phyloP scores from a whole-genome alignment of 2,888 invertebrate genomes.

The Cheilosia scutellata region DNA sequence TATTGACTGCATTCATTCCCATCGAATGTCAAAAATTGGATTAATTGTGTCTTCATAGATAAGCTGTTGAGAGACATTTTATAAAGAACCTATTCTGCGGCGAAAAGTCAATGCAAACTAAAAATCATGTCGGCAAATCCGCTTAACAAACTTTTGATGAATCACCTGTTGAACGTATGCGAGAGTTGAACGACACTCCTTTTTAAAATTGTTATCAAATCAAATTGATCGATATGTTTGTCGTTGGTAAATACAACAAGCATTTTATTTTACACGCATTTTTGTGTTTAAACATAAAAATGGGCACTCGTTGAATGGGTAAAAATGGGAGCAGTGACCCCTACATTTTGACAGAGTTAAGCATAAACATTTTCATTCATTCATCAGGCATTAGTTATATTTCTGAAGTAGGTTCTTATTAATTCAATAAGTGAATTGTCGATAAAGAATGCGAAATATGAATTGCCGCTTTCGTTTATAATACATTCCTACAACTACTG shows the following conservation, averaged over 20 bases:
- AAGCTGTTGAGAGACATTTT: background rate
- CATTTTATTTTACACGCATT: conserved; percentile 4
- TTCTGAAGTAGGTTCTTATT: background rate
- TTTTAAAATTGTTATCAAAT: conserved; percentile 5
- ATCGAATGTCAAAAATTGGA: background rate
- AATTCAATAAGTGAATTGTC: background rate
- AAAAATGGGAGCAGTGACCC: background rate
- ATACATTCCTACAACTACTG: background rate
- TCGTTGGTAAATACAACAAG: background rate
- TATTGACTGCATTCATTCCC: background rate
- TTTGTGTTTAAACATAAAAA: background rate
- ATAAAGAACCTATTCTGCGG: conserved; percentile 9
- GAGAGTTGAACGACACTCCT: conserved; percentile 29
- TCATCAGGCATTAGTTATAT: background rate
- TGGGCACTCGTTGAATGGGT: background rate
- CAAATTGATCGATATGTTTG: background rate
- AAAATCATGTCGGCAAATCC: background rate
- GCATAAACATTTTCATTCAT: conserved; percentile 22
- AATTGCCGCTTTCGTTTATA: no score
- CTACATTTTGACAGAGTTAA: background rate
- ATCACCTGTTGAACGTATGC: conserved; percentile 36
- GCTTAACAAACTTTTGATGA: background rate
- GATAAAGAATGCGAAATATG: background rate
- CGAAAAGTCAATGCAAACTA: background rate
- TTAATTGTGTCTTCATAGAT: conserved; percentile 13